Evolutionary conservation across 2,888 invertebrate genomes (phyloP), one percentile per base, ranked within the genome.

Genomic region (Fabriciana adippe): DNA sequence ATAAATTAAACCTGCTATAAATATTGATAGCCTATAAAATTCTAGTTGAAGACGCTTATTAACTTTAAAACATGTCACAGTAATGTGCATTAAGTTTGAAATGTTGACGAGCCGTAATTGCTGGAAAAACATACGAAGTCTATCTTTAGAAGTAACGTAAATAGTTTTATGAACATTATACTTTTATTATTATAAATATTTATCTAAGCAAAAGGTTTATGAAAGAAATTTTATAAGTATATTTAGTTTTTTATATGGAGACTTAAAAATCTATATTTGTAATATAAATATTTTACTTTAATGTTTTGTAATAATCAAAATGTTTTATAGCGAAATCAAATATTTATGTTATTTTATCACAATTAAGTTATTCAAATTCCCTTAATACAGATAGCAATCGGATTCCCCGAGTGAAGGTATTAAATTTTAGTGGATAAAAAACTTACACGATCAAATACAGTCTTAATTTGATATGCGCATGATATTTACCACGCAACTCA

Each of bases 391-490:
- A 57, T 41, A 50, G 54, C 56, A 54, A 54, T 53, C 18, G 21
- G 35, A 55, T 11, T 15, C 48, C 26, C 47, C 4, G 54, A 55
- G 55, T 47, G 13, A 63, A 55, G 45, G 45, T 61, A 56, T 61
- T 64, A 55, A 59, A 60, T 48, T 61, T 35, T 35, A 48, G 8
- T 54, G 47, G 50, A 45, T 55, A 68, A 70, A 70, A 67, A 64
- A 45, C 13, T 53, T 61, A 53, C 60, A 65, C 26, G 63, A 80
- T 75, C 61, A 77, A 82, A 82, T 78, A 83, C 82, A 78, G 84
- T 86, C 84, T 83, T 84, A 85, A 87, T 85, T 86, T 86, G 85
- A 86, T 86, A 84, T 84, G 83, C 82, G 78, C 81, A 82, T 84
- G 81, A 86, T 87, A 86, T 85, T 83, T 87, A 82, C 80, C 68